Evolutionary conservation across 2,888 invertebrate genomes (phyloP), one percentile per base, ranked within the genome.

Genomic region (Eretmocerus hayati): DNA sequence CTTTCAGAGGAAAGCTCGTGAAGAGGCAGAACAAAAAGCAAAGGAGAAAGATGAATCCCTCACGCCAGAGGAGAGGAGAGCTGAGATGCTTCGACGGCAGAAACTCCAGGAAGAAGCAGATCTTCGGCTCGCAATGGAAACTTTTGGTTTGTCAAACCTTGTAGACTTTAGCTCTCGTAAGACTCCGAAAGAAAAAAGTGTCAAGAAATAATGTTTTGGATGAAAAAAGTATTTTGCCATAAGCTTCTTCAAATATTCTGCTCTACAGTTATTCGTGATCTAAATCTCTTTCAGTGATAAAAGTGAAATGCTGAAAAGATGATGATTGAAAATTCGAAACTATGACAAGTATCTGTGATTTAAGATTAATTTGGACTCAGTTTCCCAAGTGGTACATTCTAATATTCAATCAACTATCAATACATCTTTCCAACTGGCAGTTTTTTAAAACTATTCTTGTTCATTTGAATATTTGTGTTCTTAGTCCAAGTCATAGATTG

Each of bases 21-120:
- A 83, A 63, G 84, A 84, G 64, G 77, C 80, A 19, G 84, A 82
- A 59, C 74, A 72, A 51, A 69, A 77, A 51, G 79, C 75, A 48
- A 81, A 79, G 58, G 80, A 81, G 59, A 79, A 79, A 52, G 74
- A 77, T 46, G 83, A 81, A 55, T 76, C 78, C 22, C 66, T 90
- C 65, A 83, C 88, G 9, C 83, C 87, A 0, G 90, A 90, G 74
- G 85, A 92, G 67, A 80, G 79, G 65, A 63, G 81, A 42, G 84
- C 84, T 4, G 87, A 90, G 65, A 85, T 88, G 67, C 72, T 90
- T 46, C 80, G 83, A 41, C 75, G 81, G 56, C 87, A 91, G 70
- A 87, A 90, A 74, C 73, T 89, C 42, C 87, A 89, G 67, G 88
- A 90, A 71, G 92, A 92, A 69, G 84, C 90, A 0, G 94, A 95